These are phyloP conservation scores for Thamnophis sirtalis DNA, from an alignment of 2,113 vertebrate genomes.

Conservation along the genomic window DNA sequence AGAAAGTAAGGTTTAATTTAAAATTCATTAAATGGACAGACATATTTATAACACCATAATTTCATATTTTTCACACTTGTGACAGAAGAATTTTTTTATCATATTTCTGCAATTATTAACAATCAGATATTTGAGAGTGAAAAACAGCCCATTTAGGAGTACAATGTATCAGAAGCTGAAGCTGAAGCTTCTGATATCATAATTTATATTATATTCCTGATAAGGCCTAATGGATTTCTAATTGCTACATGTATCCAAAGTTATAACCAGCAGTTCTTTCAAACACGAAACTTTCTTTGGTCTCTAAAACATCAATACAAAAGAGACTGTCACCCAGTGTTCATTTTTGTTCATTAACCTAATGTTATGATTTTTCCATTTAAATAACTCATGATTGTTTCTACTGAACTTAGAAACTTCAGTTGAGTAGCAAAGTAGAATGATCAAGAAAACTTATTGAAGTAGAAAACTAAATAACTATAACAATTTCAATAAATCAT, in stretches of 20 bases:
- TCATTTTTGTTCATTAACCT: background rate
- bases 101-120: conserved; percentile 35
- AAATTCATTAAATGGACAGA: background rate
- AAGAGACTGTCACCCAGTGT: background rate
- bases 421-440: background rate
- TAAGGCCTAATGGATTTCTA: conserved; percentile 4
- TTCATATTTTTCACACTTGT: background rate
- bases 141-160: conserved; percentile 39
- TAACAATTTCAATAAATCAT: background rate
- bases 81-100: conserved; percentile 29
- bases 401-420: background rate
- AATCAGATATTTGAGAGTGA: conserved; percentile 43
- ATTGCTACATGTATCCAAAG: background rate
- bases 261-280: background rate
- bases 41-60: background rate
- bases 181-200: conserved; percentile 40
- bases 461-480: background rate
- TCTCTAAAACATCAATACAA: background rate
- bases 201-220: conserved; percentile 38
- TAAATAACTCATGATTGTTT: background rate
- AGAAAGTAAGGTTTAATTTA: background rate
- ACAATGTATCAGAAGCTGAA: conserved; percentile 30
- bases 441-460: background rate
- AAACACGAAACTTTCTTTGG: background rate
- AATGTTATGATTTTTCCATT: background rate